phyloP scores from a whole-genome alignment of 2,113 vertebrate species.

The Bos javanicus region DNA sequence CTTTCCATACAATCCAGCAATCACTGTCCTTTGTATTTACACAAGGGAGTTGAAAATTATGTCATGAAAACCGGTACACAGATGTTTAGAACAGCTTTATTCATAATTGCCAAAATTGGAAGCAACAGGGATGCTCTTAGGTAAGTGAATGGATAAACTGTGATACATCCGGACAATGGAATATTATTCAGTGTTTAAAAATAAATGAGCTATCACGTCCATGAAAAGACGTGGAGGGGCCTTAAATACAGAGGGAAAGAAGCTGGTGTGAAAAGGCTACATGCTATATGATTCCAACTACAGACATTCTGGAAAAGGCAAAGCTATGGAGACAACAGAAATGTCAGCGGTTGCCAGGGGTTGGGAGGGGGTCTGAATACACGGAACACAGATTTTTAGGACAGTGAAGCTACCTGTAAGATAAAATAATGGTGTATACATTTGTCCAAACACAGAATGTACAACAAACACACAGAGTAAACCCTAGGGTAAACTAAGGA shows the following conservation, averaged over 20 bases:
- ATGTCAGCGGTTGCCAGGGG: background rate
- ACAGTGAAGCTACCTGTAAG: background rate
- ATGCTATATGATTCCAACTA: too few species aligned
- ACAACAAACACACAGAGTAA: background rate
- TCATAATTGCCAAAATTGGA: background rate
- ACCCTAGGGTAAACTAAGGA: background rate
- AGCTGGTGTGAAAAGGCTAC: background rate
- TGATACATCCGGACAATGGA: background rate
- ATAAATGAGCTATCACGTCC: background rate
- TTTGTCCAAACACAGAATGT: background rate
- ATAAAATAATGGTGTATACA: too few species aligned
- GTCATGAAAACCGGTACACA: background rate
- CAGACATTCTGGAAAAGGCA: background rate
- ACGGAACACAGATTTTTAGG: background rate
- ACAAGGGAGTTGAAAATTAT: background rate
- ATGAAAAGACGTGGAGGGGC: background rate
- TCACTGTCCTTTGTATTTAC: background rate
- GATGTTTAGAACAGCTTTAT: background rate
- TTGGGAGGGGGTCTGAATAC: rapidly evolving
- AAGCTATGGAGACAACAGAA: rapidly evolving
- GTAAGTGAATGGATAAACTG: background rate
- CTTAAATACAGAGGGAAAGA: background rate
- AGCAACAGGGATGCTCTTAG: background rate
- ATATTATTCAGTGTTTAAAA: background rate
- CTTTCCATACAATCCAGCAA: background rate